phyloP scores from a whole-genome alignment of 2,113 vertebrate genomes.

The Aramus guarauna region DNA sequence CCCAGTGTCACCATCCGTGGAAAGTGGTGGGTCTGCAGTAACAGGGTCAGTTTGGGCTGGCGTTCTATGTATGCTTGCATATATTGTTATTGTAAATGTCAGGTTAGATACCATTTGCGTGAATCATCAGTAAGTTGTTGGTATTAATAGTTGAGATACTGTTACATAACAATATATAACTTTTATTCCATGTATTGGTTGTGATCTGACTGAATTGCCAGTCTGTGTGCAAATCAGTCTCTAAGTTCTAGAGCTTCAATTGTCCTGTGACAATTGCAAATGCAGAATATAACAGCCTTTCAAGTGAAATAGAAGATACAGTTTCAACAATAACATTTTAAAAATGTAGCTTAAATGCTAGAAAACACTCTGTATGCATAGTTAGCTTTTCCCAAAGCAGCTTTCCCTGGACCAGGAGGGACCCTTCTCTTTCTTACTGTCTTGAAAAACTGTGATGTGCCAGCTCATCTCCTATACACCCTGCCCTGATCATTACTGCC shows the following conservation, averaged over 20 bases:
- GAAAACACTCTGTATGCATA: neutral
- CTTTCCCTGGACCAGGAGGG: neutral
- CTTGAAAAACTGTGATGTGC: neutral
- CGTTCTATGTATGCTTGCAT: neutral
- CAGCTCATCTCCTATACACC: neutral
- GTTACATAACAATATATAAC: neutral
- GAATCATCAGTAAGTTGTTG: neutral
- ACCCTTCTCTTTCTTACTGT: neutral
- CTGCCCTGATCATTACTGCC: neutral
- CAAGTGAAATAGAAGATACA: neutral
- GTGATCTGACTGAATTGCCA: neutral
- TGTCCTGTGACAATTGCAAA: neutral
- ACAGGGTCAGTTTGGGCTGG: neutral
- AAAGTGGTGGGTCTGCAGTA: neutral
- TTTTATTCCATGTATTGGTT: neutral
- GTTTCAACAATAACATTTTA: neutral
- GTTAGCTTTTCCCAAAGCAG: neutral
- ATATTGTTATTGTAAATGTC: neutral
- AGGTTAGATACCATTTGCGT: neutral
- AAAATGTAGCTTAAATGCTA: neutral
- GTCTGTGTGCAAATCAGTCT: neutral
- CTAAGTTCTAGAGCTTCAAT: neutral
- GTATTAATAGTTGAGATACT: neutral
- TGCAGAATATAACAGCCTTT: neutral
- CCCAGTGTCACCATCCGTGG: neutral